Conservation (phyloP, 2,888 invertebrate species). For the Bhutanitis thaidina region DNA sequence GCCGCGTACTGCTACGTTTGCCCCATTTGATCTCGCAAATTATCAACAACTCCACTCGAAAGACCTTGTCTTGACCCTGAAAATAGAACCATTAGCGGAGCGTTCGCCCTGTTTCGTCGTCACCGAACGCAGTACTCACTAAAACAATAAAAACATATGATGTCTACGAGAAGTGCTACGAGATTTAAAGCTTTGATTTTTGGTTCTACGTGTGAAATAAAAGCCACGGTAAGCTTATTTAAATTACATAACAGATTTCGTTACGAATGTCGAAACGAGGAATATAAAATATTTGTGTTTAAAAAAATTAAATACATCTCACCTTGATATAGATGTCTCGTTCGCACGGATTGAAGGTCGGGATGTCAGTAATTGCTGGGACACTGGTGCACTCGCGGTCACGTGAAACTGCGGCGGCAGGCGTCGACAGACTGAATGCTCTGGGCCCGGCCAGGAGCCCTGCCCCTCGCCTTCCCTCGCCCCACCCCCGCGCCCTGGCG, state of each 20-base stretch:
- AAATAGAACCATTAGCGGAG: conserved; percentile 30
- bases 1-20: conserved; percentile 32
- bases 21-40: conserved; percentile 29
- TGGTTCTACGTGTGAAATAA: background rate
- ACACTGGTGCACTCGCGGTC: conserved; percentile 58
- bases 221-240: background rate
- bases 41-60: conserved; percentile 31
- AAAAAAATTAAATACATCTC: conserved; percentile 37
- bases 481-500: conserved; percentile 58
- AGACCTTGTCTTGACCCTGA: conserved; percentile 72
- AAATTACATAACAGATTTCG: conserved; percentile 11
- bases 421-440: conserved; percentile 55
- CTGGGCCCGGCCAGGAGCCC: conserved; percentile 66
- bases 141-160: conserved; percentile 14
- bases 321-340: conserved; percentile 74
- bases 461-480: conserved; percentile 41
- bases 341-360: conserved; percentile 75
- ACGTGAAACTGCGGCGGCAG: conserved; percentile 53
- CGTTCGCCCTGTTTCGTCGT: conserved; percentile 15
- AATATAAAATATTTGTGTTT: background rate
- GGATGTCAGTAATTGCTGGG: conserved; percentile 49
- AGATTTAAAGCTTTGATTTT: conserved; percentile 10
- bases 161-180: conserved; percentile 13
- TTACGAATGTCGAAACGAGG: background rate
- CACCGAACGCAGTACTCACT: conserved; percentile 6